Conservation (phyloP, 2,797 vertebrate species). For the Leucoraja ocellata region DNA sequence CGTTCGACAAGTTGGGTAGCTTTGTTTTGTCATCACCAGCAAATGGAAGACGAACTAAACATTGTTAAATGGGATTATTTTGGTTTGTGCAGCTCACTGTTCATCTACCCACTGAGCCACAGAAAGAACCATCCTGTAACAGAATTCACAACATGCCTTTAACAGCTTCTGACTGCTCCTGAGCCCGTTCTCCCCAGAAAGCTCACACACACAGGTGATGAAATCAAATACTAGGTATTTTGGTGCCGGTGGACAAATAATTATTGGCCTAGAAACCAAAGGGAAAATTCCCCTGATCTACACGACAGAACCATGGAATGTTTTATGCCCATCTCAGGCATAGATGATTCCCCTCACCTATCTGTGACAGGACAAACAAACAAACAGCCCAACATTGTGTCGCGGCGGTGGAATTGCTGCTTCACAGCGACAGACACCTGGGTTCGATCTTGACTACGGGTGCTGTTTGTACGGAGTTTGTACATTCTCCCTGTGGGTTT, state of each 20-base stretch:
- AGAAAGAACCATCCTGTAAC: not conserved
- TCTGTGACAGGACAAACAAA: too few species aligned
- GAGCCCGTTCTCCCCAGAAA: not conserved
- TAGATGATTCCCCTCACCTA: too few species aligned
- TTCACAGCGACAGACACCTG: too few species aligned
- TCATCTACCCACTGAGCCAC: not conserved
- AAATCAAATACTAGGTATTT: not conserved
- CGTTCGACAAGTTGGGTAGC: not conserved
- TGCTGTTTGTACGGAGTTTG: too few species aligned
- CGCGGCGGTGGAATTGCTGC: too few species aligned
- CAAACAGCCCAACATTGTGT: too few species aligned
- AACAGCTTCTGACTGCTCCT: not conserved
- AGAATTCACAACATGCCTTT: not conserved
- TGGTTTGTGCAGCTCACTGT: not conserved
- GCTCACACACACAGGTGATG: not conserved
- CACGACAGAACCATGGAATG: not conserved
- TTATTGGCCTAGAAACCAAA: not conserved
- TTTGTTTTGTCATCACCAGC: not conserved
- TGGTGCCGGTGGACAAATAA: not conserved
- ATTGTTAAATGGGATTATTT: not conserved
- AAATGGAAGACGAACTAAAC: not conserved
- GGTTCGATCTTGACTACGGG: too few species aligned
- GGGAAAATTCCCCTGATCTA: not conserved
- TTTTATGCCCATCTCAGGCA: not conserved
- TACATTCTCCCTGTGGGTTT: too few species aligned